These are phyloP conservation scores for Limnephilus marmoratus DNA, from an alignment of 2,888 invertebrate species.

Conservation along the genomic window DNA sequence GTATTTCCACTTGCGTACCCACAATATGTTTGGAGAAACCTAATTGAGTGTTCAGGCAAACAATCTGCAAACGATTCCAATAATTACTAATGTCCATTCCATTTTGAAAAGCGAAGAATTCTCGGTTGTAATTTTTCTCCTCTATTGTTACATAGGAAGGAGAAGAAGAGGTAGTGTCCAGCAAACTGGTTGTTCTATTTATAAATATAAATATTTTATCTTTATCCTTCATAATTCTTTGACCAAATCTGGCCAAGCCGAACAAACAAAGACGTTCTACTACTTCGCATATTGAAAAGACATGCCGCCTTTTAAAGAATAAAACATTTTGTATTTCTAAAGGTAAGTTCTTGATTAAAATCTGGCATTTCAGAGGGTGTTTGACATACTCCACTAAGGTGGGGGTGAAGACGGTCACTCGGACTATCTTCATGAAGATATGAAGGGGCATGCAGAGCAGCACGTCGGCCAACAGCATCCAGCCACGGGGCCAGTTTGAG, in stretches of 20 bases:
- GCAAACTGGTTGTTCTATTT: conserved; percentile 79
- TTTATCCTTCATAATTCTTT: conserved; percentile 81
- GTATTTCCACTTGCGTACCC: conserved; percentile 67
- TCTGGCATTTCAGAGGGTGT: conserved; percentile 82
- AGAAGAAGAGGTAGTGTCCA: conserved; percentile 82
- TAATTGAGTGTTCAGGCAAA: conserved; percentile 82
- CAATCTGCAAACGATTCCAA: conserved; percentile 83
- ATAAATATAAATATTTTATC: conserved; percentile 84
- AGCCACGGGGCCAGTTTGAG: conserved; percentile 79
- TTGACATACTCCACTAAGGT: conserved; percentile 78
- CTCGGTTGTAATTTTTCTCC: conserved; percentile 77
- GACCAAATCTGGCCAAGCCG: conserved; percentile 84
- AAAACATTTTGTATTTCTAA: conserved; percentile 74
- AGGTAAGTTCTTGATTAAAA: conserved; percentile 80
- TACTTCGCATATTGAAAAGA: conserved; percentile 77
- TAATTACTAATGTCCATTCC: conserved; percentile 79
- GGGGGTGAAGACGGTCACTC: conserved; percentile 77
- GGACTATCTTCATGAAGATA: conserved; percentile 82
- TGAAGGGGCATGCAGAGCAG: conserved; percentile 83
- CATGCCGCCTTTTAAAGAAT: conserved; percentile 78
- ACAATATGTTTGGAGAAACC: conserved; percentile 68
- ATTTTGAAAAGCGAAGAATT: conserved; percentile 77
- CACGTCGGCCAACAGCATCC: conserved; percentile 84
- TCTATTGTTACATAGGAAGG: conserved; percentile 80
- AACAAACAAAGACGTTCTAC: conserved; percentile 80